These are phyloP conservation scores for Mylabris phalerata DNA, from an alignment of 1,140 invertebrate genomes.

Conservation along the genomic window DNA sequence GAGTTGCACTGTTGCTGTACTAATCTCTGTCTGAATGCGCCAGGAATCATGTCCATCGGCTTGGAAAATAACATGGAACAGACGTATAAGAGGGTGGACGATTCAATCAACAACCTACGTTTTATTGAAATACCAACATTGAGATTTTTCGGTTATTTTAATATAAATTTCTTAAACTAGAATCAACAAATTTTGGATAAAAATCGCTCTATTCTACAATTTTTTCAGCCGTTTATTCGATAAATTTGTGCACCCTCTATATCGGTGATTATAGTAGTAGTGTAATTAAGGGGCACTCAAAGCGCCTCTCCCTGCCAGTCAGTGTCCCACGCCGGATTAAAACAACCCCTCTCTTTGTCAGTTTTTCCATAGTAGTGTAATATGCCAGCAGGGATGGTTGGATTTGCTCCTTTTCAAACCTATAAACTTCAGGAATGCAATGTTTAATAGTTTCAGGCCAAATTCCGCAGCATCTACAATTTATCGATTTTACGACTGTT, in stretches of 20 bases:
- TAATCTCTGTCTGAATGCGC: constrained; percentile 35
- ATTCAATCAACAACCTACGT: background rate
- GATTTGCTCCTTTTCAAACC: background rate
- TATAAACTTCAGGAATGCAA: constrained; percentile 11
- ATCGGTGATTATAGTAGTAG: constrained; percentile 17
- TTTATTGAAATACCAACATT: background rate
- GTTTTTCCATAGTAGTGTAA: constrained; percentile 7
- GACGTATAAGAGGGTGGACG: constrained; percentile 8
- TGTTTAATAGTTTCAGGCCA: constrained; percentile 11
- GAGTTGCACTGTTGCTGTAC: constrained; percentile 30
- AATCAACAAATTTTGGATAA: too few species aligned
- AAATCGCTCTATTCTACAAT: too few species aligned
- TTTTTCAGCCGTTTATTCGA: too few species aligned
- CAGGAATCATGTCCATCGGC: constrained; percentile 36
- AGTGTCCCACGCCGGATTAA: constrained; percentile 31
- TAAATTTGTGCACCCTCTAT: too few species aligned
- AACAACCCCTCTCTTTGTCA: constrained; percentile 17
- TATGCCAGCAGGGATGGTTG: constrained; percentile 12
- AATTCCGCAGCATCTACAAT: background rate
- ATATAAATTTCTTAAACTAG: too few species aligned
- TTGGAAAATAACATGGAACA: constrained; percentile 33
- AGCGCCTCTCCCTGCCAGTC: constrained; percentile 24
- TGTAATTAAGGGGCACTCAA: constrained; percentile 36
- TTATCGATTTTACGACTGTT: background rate
- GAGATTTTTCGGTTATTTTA: too few species aligned